These are phyloP conservation scores for Puffinus mauretanicus DNA, from an alignment of 2,113 vertebrate species.

Conservation along the genomic window DNA sequence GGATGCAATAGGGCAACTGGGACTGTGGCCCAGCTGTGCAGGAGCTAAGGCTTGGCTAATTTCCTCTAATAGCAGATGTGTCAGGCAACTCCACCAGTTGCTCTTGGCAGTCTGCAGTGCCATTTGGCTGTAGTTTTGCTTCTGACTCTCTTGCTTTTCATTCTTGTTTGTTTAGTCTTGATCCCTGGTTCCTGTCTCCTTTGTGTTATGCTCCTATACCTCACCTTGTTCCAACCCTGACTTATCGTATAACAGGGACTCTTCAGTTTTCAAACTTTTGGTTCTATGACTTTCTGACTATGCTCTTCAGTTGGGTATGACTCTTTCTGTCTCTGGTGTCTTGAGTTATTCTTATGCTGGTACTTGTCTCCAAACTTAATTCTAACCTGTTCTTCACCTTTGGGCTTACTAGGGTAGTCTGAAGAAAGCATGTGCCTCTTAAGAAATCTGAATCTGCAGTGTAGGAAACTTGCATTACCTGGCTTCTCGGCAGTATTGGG, in stretches of 20 bases:
- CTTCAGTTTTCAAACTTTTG: neutral
- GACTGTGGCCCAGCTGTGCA: constrained; percentile 50
- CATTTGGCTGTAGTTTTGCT: constrained; percentile 49
- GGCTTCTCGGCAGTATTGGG: neutral
- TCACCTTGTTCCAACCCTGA: constrained; percentile 15
- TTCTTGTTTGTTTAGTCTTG: constrained; percentile 51
- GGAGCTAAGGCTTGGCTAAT: constrained; percentile 43
- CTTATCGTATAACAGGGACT: neutral
- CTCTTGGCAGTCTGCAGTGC: constrained; percentile 47
- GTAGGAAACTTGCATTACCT: neutral
- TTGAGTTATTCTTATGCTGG: neutral
- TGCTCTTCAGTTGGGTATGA: neutral
- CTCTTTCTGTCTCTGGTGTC: neutral
- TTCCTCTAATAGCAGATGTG: constrained; percentile 52
- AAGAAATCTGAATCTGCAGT: neutral
- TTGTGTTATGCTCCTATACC: neutral
- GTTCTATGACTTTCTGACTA: neutral
- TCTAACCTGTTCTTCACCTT: neutral
- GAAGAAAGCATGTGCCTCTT: neutral
- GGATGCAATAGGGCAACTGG: constrained; percentile 32
- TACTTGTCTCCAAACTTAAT: neutral
- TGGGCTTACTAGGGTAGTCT: neutral
- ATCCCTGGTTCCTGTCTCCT: constrained; percentile 19
- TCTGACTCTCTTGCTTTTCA: constrained; percentile 50
- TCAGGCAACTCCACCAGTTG: constrained; percentile 56